Conservation (phyloP, 2,888 invertebrate genomes). For the Diaprepes abbreviatus region DNA sequence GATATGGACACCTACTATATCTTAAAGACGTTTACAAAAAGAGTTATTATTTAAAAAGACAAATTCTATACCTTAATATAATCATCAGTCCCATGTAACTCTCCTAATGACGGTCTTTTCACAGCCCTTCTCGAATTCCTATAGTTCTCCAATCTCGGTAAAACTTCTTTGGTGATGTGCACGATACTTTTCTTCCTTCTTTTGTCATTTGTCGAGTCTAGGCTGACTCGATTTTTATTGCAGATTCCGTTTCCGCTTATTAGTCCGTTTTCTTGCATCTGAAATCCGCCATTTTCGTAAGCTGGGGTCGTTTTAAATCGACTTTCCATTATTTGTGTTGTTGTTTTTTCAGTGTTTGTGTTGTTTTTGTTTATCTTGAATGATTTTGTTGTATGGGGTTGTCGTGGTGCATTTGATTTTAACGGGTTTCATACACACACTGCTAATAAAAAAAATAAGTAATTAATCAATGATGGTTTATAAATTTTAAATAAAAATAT, state of each 20-base stretch:
- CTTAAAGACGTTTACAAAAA: too few relatives aligned
- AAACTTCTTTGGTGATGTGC: constrained; percentile 81
- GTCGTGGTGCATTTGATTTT: neutral
- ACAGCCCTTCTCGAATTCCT: constrained; percentile 81
- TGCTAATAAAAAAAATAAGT: neutral
- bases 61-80: constrained; percentile 41
- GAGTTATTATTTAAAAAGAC: too few relatives aligned
- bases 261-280: constrained; percentile 58
- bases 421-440: neutral
- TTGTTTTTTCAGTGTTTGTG: neutral
- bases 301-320: constrained; percentile 25
- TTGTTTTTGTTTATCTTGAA: neutral
- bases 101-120: constrained; percentile 87
- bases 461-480: too few relatives aligned
- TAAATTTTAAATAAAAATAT: too few relatives aligned
- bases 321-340: constrained; percentile 21
- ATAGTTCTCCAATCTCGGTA: constrained; percentile 88
- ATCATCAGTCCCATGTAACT: constrained; percentile 81
- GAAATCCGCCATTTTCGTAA: constrained; percentile 60
- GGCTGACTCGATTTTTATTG: constrained; percentile 28
- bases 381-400: neutral
- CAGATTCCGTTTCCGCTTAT: constrained; percentile 28
- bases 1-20: too few relatives aligned
- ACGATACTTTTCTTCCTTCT: constrained; percentile 73
- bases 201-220: constrained; percentile 30